Evolutionary conservation across 30 jellyfish, hydroid and myxozoan genomes (phyloP), one percentile per base, ranked within the genome.

Genomic region (Cassiopea andromeda): DNA sequence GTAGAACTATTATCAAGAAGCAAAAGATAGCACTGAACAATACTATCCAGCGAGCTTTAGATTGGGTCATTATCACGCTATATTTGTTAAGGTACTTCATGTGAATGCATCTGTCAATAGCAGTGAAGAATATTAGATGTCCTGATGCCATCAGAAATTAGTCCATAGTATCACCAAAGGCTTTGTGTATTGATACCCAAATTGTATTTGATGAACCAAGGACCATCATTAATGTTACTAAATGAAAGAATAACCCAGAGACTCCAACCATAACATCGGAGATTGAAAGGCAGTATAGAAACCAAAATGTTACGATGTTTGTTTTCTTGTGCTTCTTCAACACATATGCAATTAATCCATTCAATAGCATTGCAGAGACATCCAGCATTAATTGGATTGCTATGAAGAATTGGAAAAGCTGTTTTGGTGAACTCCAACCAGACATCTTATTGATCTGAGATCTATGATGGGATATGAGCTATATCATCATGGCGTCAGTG

Each of bases 211-310:
- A 27, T 27, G 38, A 27, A 27, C 38, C 38, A 27, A 27, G 38
- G 38, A 70, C n/a, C 10, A 19, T 14, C n/a, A 14, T 2, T 19
- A 70, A 15, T 54, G 2, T 50, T 5, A 43, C 2, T 70, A 16
- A 18, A 2, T 70, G 49, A 8, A 12, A 4, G n/a, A 43, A n/a
- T 2, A 70, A 6, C 16, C 54, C 79, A 2, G 54, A 1, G 2
- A 70, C 79, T 19, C 79, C 79, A 12, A 70, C 57, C 79, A 70
- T 18, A 12, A 70, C 79, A 70, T 70, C 79, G 15, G 79, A 70
- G 2, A 70, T 27, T 19, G 57, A 70, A 3, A 70, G 38, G 79
- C 79, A 70, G 54, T 70, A 70, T 1, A 70, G 7, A 2, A 70
- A 27, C 79, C 50, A 19, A 70, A 18, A 43, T 70, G 54, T 2